phyloP scores from a whole-genome alignment of 2,888 invertebrate genomes.

The Rotaria macrura region DNA sequence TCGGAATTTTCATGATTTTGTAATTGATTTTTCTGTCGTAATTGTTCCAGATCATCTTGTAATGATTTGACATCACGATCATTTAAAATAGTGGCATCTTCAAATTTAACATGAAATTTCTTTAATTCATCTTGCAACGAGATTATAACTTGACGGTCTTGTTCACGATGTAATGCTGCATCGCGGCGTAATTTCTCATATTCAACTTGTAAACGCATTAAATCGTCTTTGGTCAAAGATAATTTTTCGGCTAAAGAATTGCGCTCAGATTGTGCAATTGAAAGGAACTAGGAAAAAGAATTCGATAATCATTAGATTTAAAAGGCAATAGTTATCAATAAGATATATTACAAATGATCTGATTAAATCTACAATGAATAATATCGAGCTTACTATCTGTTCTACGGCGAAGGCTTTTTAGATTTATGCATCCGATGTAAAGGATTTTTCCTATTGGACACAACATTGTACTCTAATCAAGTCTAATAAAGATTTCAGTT shows the following conservation, averaged over 20 bases:
- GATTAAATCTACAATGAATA: too few relatives aligned
- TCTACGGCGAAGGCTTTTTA: too few relatives aligned
- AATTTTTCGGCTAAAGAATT: slow-evolving; percentile 73
- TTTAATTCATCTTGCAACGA: slow-evolving; percentile 70
- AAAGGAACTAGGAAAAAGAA: slow-evolving; percentile 44
- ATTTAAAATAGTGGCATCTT: slow-evolving; percentile 47
- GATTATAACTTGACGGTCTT: slow-evolving; percentile 64
- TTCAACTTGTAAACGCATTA: slow-evolving; percentile 56
- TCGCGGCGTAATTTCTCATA: slow-evolving; percentile 69
- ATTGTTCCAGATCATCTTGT: slow-evolving; percentile 43
- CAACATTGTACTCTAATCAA: too few relatives aligned
- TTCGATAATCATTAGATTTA: too few relatives aligned
- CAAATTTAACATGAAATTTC: slow-evolving; percentile 60
- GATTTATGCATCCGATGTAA: too few relatives aligned
- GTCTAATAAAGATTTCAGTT: too few relatives aligned
- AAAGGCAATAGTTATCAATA: too few relatives aligned
- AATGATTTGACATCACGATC: slow-evolving; percentile 58
- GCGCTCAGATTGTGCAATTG: slow-evolving; percentile 72
- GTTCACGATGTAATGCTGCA: slow-evolving; percentile 65
- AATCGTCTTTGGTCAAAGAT: slow-evolving; percentile 63
- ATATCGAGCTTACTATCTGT: too few relatives aligned
- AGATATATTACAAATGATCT: too few relatives aligned
- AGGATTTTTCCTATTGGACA: too few relatives aligned
- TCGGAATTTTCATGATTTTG: slow-evolving; percentile 60
- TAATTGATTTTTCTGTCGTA: slow-evolving; percentile 45